These are phyloP conservation scores for Hypocryptadius cinnamomeus DNA, from an alignment of 2,113 vertebrate species.

Conservation along the genomic window DNA sequence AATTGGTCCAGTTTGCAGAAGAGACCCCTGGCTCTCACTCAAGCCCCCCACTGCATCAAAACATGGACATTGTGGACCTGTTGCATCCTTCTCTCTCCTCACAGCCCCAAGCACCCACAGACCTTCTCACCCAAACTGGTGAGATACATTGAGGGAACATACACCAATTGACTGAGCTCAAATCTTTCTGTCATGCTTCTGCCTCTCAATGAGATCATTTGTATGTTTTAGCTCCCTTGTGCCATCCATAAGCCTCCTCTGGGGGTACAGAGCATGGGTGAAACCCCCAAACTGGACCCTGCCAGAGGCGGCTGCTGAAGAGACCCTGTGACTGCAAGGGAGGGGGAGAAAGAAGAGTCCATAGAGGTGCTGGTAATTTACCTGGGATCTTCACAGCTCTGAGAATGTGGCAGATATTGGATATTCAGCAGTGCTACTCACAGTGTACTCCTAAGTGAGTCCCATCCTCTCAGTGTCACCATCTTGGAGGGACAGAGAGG, in stretches of 20 bases:
- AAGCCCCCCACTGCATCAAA: neutral
- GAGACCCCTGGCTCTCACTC: neutral
- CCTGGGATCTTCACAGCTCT: neutral
- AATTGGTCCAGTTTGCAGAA: neutral
- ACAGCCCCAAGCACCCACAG: neutral
- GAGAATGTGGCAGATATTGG: neutral
- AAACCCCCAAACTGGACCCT: neutral
- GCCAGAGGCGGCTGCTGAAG: neutral
- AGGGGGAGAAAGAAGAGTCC: neutral
- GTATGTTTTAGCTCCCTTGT: neutral
- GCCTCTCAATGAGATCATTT: neutral
- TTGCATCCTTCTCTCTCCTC: neutral
- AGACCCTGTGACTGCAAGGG: neutral
- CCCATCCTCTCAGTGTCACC: neutral
- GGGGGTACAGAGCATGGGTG: neutral
- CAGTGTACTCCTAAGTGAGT: neutral
- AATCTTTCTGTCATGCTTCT: neutral
- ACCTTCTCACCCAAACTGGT: neutral
- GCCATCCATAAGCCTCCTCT: neutral
- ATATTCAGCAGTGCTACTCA: neutral
- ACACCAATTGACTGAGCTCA: neutral
- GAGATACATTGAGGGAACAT: neutral
- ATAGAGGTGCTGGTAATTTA: neutral
- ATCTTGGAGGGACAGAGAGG: neutral
- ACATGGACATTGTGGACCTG: neutral